Conservation (phyloP, 2,113 vertebrate species). For the Macrotis lagotis region DNA sequence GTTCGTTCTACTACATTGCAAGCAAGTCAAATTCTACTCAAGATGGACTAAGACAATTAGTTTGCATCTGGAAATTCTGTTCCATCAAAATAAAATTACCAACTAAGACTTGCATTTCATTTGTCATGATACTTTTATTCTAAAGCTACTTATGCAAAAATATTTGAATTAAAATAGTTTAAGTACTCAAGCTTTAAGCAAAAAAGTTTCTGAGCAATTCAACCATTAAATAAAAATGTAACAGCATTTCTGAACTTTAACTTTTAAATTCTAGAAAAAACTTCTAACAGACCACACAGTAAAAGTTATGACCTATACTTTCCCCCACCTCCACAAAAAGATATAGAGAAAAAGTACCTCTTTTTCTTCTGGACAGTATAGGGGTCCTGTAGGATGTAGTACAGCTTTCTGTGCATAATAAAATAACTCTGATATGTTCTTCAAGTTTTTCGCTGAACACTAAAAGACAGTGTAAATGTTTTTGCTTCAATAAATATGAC, state of each 20-base stretch:
- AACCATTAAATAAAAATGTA: slow-evolving; percentile 22
- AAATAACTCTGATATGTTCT: slow-evolving; percentile 99
- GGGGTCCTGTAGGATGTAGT: slow-evolving; percentile 96
- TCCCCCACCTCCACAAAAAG: slow-evolving; percentile 9
- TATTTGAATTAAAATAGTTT: slow-evolving; percentile 43
- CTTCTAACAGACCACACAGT: slow-evolving; percentile 7
- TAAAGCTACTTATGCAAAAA: slow-evolving; percentile 9
- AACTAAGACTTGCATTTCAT: slow-evolving; percentile 13
- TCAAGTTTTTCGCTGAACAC: slow-evolving; percentile 99
- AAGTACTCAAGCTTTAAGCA: slow-evolving; percentile 38
- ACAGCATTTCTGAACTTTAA: slow-evolving; percentile 23
- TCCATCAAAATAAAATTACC: slow-evolving; percentile 6
- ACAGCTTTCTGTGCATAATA: slow-evolving; percentile 99
- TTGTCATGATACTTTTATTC: slow-evolving; percentile 41
- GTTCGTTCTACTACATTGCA: background rate
- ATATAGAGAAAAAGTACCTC: slow-evolving; percentile 88
- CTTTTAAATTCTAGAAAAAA: slow-evolving; percentile 16
- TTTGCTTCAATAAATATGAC: slow-evolving; percentile 24
- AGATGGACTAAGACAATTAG: background rate
- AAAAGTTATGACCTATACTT: slow-evolving; percentile 1
- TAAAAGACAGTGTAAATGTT: slow-evolving; percentile 77
- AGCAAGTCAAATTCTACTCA: background rate
- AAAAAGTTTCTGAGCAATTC: slow-evolving; percentile 17
- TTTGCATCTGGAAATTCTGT: slow-evolving; percentile 3
- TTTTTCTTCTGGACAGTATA: slow-evolving; percentile 98